Base-by-base conservation (phyloP, 1,140 invertebrate species). In the Dinothrombium tinctorium region DNA sequence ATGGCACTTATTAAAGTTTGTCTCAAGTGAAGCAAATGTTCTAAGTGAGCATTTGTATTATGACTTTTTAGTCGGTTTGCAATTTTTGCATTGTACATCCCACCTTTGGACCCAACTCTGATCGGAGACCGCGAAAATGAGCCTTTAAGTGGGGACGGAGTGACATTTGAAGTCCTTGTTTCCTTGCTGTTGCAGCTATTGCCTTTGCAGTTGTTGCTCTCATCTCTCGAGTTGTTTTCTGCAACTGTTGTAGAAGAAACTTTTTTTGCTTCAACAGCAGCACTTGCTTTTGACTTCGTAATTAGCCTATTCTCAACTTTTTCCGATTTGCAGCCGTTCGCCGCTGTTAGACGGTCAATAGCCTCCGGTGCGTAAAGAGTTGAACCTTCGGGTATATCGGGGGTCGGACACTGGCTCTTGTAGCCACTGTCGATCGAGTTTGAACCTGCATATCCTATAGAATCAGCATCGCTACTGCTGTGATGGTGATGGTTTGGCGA, bases 381-480 rank as follows among this genome's bases (percentile, higher is more conserved):
- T 14, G 45, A 47, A 2, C 43, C 25, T 36, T 59, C 58, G 12
- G 55, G 48, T 15, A 56, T 50, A 21, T 60, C 59, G 0, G 59
- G 59, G 2, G 59, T 60, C 4, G 58, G 58, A 45, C 57, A 60
- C 8, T 55, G 53, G 36, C 58, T 60, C 42, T 60, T 60, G 47
- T 60, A 60, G 3, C 59, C 59, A 35, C 54, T 56, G 44, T 60
- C 59, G 19, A 60, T 53, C 14, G 57, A 59, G 45, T 58, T 60
- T 15, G 56, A 55, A 7, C 58, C 59, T 2, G 57, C 55, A 36
- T 60, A 60, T 2, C 55, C 55, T 11, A 57, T 49, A 1, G 53
- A 54, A 33, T 59, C 57, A 12, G 49, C 49, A 11, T 59, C 57
- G 7, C 46, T 47, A 37, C 53, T 49, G 31, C 29, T 31, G 28